Percentiles rank a stretch among this genome's conserved stretches.
Conservation (phyloP, 2,797 vertebrate species). For the Takifugu ocellatus region DNA sequence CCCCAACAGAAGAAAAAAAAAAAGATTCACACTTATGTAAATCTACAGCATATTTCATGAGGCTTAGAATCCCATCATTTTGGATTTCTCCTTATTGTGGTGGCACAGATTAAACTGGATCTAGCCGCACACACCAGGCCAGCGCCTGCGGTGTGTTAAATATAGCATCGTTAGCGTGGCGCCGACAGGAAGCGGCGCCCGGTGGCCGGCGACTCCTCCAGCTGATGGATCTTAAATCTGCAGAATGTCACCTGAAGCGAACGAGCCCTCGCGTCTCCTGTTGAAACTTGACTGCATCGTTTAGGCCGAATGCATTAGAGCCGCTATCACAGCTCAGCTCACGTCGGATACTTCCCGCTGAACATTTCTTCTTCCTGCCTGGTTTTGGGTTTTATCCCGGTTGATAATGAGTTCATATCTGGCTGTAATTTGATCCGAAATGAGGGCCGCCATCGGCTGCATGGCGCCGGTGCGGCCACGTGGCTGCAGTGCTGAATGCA, state of each 20-base stretch:
- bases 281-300: conserved; percentile 67
- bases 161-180: conserved; percentile 3
- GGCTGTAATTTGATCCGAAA: background rate
- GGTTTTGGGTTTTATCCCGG: conserved; percentile 5
- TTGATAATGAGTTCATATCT: conserved; percentile 13
- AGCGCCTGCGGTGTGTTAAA: conserved; percentile 10
- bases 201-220: background rate
- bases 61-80: conserved; percentile 5
- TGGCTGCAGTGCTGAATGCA: conserved; percentile 62
- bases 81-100: background rate
- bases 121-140: conserved; percentile 26
- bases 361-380: conserved; percentile 5
- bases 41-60: conserved; percentile 6
- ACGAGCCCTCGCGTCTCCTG: conserved; percentile 64
- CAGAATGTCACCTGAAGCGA: conserved; percentile 44
- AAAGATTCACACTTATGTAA: conserved; percentile 12
- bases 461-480: conserved; percentile 39
- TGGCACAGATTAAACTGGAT: conserved; percentile 3
- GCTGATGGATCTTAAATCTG: conserved; percentile 24
- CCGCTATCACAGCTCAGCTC: conserved; percentile 16
- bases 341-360: conserved; percentile 17
- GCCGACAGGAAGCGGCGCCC: conserved; percentile 4
- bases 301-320: conserved; percentile 50
- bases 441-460: conserved; percentile 15
- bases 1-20: too few species aligned